Base-by-base conservation (phyloP, 2,113 vertebrate species). In the Halcyon malimbica region DNA sequence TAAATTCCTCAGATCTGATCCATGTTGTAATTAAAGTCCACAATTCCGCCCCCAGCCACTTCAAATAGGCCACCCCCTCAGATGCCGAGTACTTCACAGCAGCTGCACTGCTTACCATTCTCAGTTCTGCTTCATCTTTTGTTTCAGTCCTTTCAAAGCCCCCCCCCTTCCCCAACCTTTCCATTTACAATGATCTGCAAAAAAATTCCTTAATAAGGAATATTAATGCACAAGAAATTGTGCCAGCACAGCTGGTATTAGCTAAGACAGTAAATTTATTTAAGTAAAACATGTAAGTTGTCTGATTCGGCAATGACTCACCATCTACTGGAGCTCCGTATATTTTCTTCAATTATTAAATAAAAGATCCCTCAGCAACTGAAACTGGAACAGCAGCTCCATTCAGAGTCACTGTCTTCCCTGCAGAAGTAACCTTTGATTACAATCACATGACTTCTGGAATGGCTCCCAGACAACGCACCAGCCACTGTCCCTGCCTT, bases 141-240 rank as follows among this genome's bases (percentile, higher is more conserved):
- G 6, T 53, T 89, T 53, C 53, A 20, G 25, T 7, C 9, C 25
- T 68, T 85, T 37, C 10, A 41, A 60, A 71, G 4, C 5, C 7
- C 13, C 4, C 8, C 15, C 41, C 35, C 5, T 8, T 17, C 7
- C 7, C 1, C 1, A 14, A 31, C 6, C 35, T 56, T 23, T 11
- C 35, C 17, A 10, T 33, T 70, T 50, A 16, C 5, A 71, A 28
- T 4, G 7, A 46, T 16, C 16, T 41, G 13, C 5, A 28, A 31
- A 42, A 60, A 1, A 16, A 0, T 1, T 65, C 11, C 50, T 20
- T 35, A 33, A 18, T 37, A 69, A 29, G 11, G 5, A 10, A 79
- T 73, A 6, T 15, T 13, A 80, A 0, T 57, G 16, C 0, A 0
- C 16, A 33, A 12, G 4, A 50, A 4, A 7, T 5, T 39, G 19